Evolutionary conservation across 2,888 invertebrate species (phyloP), one percentile per base, ranked within the genome.

Genomic region (Hemithea aestivaria): DNA sequence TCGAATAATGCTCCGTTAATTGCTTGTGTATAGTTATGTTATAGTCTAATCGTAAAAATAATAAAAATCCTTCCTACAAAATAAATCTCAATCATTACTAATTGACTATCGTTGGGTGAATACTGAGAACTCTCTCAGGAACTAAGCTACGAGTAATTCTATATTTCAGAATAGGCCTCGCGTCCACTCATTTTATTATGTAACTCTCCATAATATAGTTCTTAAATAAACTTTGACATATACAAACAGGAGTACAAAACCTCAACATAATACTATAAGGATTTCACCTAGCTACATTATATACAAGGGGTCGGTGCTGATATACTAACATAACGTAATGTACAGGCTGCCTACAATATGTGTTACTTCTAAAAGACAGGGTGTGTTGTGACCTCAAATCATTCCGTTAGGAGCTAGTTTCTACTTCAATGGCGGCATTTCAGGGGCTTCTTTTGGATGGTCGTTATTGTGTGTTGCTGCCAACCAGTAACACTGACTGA

Each of bases 71-170:
- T 62, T 68, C 58, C 72, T 83, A 81, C 66, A 78, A 77, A 44
- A 79, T 74, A 79, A 80, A 80, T 79, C 79, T 84, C 81, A 73
- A 74, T 77, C 75, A 75, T 79, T 68, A 63, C 83, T 87, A 87
- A 85, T 83, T 87, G 85, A 87, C 85, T 87, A 87, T 87, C 85
- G 85, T 87, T 87, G 85, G 85, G 85, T 85, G 83, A 78, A 78
- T 70, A 75, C 79, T 76, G 84, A 77, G 81, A 77, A 73, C 51
- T 61, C 64, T 72, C 82, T 66, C 83, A 78, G 74, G 62, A 66
- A 77, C 78, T 82, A 78, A 70, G 59, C 72, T 80, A 79, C 49
- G 59, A 44, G 44, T 48, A 38, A 45, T 41, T 33, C 33, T 38
- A 70, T 73, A 72, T 66, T 53, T 63, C 60, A 63, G 55, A 66